These are phyloP conservation scores for Craseonycteris thonglongyai DNA, from an alignment of 2,113 vertebrate genomes.

Conservation along the genomic window DNA sequence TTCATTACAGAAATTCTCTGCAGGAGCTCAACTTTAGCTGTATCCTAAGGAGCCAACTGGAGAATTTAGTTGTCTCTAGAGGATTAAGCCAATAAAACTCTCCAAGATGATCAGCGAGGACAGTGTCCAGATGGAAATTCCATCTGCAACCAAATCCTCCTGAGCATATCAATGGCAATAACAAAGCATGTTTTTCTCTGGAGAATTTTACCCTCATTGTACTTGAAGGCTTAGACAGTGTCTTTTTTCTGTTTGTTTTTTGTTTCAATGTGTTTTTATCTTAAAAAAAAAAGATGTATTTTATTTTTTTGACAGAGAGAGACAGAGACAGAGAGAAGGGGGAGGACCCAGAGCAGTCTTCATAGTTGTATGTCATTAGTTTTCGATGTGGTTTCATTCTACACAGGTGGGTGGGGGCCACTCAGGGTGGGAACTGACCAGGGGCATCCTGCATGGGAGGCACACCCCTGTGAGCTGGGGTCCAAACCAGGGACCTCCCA, in stretches of 20 bases:
- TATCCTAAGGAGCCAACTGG: neutral
- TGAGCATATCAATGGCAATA: neutral
- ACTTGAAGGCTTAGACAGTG: neutral
- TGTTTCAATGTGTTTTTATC: neutral
- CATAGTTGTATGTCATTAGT: too few relatives aligned
- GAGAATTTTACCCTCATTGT: neutral
- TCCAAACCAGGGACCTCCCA: too few relatives aligned
- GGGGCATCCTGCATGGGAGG: too few relatives aligned
- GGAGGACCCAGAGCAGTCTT: too few relatives aligned
- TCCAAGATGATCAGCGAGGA: neutral
- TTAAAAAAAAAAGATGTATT: too few relatives aligned
- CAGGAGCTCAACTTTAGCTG: neutral
- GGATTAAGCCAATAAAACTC: neutral
- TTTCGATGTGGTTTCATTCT: too few relatives aligned
- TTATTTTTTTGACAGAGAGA: too few relatives aligned
- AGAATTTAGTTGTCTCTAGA: neutral
- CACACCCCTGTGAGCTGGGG: too few relatives aligned
- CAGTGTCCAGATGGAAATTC: conserved; percentile 1
- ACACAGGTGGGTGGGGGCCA: too few relatives aligned
- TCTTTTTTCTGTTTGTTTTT: neutral
- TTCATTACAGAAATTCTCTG: neutral
- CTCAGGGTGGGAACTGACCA: too few relatives aligned
- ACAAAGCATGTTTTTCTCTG: neutral
- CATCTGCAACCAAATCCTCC: neutral
- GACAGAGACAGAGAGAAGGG: too few relatives aligned